These are phyloP conservation scores for Lipophrys pholis DNA, from an alignment of 2,113 vertebrate species.

Conservation along the genomic window DNA sequence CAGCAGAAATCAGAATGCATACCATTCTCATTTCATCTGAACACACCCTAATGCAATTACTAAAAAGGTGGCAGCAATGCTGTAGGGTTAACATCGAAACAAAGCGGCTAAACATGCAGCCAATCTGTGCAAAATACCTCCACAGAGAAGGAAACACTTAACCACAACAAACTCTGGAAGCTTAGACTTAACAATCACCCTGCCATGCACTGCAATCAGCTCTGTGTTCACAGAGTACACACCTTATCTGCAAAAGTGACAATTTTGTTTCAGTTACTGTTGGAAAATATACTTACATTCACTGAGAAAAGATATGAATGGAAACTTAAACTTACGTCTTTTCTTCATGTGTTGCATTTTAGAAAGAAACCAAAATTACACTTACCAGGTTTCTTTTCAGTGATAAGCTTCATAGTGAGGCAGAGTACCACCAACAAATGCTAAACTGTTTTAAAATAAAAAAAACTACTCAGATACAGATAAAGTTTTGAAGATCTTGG, in stretches of 20 bases:
- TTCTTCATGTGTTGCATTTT: neutral
- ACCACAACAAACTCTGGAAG: neutral
- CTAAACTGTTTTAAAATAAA: neutral
- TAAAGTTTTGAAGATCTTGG: too few relatives aligned
- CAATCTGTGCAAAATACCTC: conserved; percentile 13
- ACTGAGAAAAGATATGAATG: neutral
- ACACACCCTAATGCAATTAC: conserved; percentile 27
- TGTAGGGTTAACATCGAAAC: conserved; percentile 25
- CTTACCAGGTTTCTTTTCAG: conserved; percentile 83
- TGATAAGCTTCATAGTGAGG: conserved; percentile 79
- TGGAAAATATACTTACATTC: too few relatives aligned
- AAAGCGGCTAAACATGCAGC: conserved; percentile 3
- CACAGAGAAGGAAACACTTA: conserved; percentile 20
- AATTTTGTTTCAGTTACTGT: too few relatives aligned
- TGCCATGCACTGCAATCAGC: neutral
- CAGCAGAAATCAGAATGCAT: neutral
- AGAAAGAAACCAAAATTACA: conserved; percentile 11
- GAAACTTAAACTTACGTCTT: neutral
- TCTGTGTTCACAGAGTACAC: neutral
- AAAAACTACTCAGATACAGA: too few relatives aligned
- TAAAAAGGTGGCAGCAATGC: conserved; percentile 42
- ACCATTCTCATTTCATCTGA: neutral
- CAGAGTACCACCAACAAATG: conserved; percentile 8
- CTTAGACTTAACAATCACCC: neutral
- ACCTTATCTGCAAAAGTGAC: neutral